Percentiles rank a stretch among this genome's conserved stretches.
Evolutionary conservation across 2,113 vertebrate genomes (phyloP).

Genomic region (Numenius arquata): DNA sequence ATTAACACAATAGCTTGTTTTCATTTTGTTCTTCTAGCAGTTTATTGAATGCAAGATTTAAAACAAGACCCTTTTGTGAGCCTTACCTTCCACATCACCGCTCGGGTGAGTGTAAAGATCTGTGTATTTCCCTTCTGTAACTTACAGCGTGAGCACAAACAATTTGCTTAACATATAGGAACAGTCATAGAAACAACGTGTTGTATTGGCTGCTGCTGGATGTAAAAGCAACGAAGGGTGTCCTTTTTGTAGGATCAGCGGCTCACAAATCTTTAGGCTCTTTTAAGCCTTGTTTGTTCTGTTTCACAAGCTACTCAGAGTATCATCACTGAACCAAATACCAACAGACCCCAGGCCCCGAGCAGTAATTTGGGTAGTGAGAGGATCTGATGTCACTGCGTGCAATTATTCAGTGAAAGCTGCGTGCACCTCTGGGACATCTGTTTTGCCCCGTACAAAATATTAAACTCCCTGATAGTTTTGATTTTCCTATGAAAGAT

Average conservation of each 20-base stretch:
- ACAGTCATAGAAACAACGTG: not conserved
- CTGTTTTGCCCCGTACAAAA: not conserved
- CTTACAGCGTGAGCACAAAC: not conserved
- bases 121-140: not conserved
- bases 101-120: not conserved
- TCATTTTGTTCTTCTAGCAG: constrained; percentile 71
- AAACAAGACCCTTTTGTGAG: constrained; percentile 74
- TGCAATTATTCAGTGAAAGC: not conserved
- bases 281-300: constrained; percentile 33
- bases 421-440: not conserved
- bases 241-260: not conserved
- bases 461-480: not conserved
- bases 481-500: not conserved
- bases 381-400: not conserved
- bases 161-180: not conserved
- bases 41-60: constrained; percentile 71
- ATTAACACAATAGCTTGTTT: constrained; percentile 79
- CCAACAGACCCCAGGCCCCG: not conserved
- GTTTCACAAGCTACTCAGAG: not conserved
- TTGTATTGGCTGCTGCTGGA: not conserved
- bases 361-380: not conserved
- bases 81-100: constrained; percentile 58
- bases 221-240: not conserved
- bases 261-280: constrained; percentile 15
- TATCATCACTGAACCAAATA: constrained; percentile 26